Base-by-base conservation (phyloP, 1,140 invertebrate genomes). In the Carcinoscorpius rotundicauda region DNA sequence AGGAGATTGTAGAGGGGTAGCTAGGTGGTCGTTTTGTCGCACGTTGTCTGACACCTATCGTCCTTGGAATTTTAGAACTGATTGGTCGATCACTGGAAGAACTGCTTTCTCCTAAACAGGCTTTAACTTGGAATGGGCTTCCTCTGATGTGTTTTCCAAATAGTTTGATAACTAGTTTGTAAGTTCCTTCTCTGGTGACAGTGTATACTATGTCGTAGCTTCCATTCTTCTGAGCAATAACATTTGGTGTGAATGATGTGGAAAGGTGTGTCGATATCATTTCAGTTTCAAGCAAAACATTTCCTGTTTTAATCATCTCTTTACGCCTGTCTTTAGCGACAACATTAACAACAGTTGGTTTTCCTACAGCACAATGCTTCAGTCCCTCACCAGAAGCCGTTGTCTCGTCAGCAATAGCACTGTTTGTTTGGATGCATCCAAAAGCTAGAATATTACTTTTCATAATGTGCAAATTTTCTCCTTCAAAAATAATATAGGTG, bases 131-230 rank as follows among this genome's bases (percentile, higher is more conserved):
- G 71, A 80, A 81, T n/a, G 80, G 80, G 59, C 78, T 80, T 29
- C 78, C 78, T 64, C 75, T 76, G 53, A 81, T 78, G 57, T 76
- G 78, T 60, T 76, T 75, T 49, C 76, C 78, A 71, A 78, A 80
- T 53, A 81, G 70, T 58, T 74, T 74, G 52, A 81, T 73, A 52
- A 72, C 75, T 63, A 81, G 70, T 51, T 74, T 65, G 69, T 79
- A 79, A 0, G 69, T 72, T 9, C 77, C 79, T 67, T 76, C 75
- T 52, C 74, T 72, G 52, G 73, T 73, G 50, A 79, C 69, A 6
- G 74, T 74, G 68, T 79, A 81, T 3, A 73, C 73, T 49, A 81
- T 69, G 68, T 81, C 79, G 71, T 80, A 81, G 4, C 75, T 79
- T 8, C 79, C 80, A 70, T 80, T 79, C 50, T 76, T 72, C 62